Percentiles rank a stretch among this genome's conserved stretches.
phyloP scores from a whole-genome alignment of 2,113 vertebrate species.

The Poecilia latipinna region DNA sequence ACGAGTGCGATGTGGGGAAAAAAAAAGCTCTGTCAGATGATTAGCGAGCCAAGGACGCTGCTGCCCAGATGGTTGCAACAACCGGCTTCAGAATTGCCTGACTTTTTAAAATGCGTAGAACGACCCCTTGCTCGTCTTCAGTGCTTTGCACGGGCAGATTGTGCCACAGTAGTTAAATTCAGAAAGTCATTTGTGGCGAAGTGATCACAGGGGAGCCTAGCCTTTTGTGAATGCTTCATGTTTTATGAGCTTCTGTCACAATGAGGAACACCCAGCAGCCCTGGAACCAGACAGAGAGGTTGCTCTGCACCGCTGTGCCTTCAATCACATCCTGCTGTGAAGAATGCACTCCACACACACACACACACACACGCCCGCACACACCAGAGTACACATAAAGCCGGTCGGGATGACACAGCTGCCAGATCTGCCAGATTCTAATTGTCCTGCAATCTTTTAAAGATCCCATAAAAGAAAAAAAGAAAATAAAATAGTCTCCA shows the following conservation, averaged over 20 bases:
- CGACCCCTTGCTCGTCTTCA: constrained; percentile 34
- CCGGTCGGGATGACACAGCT: constrained; percentile 26
- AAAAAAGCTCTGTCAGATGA: constrained; percentile 16
- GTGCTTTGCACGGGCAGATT: constrained; percentile 40
- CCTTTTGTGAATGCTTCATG: constrained; percentile 36
- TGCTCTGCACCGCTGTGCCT: constrained; percentile 35
- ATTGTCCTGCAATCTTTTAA: constrained; percentile 39
- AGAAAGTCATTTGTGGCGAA: constrained; percentile 32
- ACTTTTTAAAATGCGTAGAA: constrained; percentile 35
- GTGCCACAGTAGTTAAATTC: constrained; percentile 34
- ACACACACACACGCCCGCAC: constrained; percentile 6
- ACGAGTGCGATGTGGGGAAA: constrained; percentile 17
- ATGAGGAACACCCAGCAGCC: constrained; percentile 8
- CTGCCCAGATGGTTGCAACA: constrained; percentile 63
- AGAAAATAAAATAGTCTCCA: constrained; percentile 17
- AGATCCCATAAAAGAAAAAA: constrained; percentile 11
- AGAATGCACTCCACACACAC: constrained; percentile 34
- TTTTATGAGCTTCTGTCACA: constrained; percentile 39
- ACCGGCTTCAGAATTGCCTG: constrained; percentile 64
- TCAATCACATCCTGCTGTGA: constrained; percentile 56
- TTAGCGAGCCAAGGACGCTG: constrained; percentile 37
- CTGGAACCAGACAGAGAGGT: constrained; percentile 8
- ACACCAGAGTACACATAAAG: constrained; percentile 32
- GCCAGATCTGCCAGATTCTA: constrained; percentile 36
- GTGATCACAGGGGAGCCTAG: constrained; percentile 40